Evolutionary conservation across 1,140 invertebrate species (phyloP).

Genomic region (Leptinotarsa undecemlineata): DNA sequence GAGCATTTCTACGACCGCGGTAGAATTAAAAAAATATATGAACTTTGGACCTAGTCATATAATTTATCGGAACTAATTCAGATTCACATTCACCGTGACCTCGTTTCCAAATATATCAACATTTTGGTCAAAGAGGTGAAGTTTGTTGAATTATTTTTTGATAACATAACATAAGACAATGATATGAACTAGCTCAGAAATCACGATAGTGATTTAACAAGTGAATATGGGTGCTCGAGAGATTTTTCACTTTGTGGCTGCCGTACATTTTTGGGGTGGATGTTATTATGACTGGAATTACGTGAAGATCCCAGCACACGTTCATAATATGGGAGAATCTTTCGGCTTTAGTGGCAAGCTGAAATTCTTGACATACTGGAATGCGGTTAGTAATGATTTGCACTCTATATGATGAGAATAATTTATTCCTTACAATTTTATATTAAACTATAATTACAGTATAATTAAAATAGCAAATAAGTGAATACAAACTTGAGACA

Average conservation of each 20-base stretch:
- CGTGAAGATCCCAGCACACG: slow-evolving; percentile 64
- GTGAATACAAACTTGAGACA: too few species aligned
- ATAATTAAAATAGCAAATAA: neutral
- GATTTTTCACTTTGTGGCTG: slow-evolving; percentile 67
- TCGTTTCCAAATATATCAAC: too few species aligned
- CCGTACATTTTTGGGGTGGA: slow-evolving; percentile 70
- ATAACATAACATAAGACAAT: too few species aligned
- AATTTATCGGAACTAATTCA: too few species aligned
- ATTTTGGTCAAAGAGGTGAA: too few species aligned
- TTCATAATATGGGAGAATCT: slow-evolving; percentile 42
- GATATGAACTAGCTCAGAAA: neutral
- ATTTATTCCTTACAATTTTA: neutral
- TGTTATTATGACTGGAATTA: slow-evolving; percentile 75
- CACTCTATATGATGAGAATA: slow-evolving; percentile 1
- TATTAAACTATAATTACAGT: neutral
- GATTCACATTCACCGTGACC: too few species aligned
- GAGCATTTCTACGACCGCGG: too few species aligned
- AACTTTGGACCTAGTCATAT: too few species aligned
- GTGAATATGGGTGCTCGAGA: slow-evolving; percentile 47
- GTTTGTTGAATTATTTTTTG: too few species aligned
- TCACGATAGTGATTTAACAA: neutral
- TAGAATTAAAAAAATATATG: too few species aligned
- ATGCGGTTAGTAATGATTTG: slow-evolving; percentile 70
- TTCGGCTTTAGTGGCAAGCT: slow-evolving; percentile 71
- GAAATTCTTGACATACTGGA: slow-evolving; percentile 84